Conservation (phyloP, 2,888 invertebrate species). For the Archaeoteleia sp. region DNA sequence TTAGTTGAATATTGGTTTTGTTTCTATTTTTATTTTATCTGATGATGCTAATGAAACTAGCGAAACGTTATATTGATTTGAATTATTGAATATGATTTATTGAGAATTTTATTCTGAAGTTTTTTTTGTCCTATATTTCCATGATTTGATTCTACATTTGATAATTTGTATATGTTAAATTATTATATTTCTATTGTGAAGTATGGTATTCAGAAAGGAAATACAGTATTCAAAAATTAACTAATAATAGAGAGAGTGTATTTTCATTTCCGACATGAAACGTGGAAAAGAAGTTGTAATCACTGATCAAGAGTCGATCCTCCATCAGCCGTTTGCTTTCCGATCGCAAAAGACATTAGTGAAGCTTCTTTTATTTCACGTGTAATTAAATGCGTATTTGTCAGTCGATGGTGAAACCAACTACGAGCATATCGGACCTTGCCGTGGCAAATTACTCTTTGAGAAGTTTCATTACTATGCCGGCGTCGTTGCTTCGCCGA, state of each 20-base stretch:
- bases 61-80: too few relatives aligned
- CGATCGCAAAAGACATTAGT: slow-evolving; percentile 44
- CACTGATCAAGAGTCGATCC: slow-evolving; percentile 32
- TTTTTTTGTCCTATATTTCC: too few relatives aligned
- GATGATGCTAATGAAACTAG: too few relatives aligned
- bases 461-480: slow-evolving; percentile 54
- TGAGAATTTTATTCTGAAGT: too few relatives aligned
- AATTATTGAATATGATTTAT: too few relatives aligned
- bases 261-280: slow-evolving; percentile 24
- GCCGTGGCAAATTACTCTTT: slow-evolving; percentile 51
- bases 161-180: too few relatives aligned
- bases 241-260: neutral
- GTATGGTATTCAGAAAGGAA: too few relatives aligned
- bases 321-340: slow-evolving; percentile 16
- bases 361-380: slow-evolving; percentile 43
- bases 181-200: too few relatives aligned
- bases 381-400: slow-evolving; percentile 54
- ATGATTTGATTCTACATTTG: too few relatives aligned
- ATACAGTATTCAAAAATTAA: too few relatives aligned
- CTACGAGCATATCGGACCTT: slow-evolving; percentile 51
- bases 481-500: slow-evolving; percentile 52
- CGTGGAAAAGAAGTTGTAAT: slow-evolving; percentile 25
- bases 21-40: too few relatives aligned
- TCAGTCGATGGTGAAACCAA: slow-evolving; percentile 44
- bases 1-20: too few relatives aligned